Evolutionary conservation across 2,888 invertebrate species (phyloP), one percentile per base, ranked within the genome.

Genomic region (Acrobasis consociella): DNA sequence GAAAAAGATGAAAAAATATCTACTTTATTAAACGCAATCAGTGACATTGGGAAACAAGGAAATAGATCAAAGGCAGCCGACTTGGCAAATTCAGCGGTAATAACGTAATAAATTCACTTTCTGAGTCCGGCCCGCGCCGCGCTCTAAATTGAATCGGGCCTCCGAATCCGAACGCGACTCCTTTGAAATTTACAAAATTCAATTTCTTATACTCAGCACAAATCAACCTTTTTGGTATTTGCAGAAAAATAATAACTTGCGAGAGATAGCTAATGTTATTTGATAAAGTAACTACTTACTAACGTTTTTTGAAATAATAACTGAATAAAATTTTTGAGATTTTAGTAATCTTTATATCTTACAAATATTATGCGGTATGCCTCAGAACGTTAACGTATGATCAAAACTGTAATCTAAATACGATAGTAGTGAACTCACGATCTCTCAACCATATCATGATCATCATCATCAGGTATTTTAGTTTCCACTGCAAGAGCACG

Each of bases 131-230:
- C 51, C 60, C 49, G 63, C 62, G 67, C 69, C 76, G 75, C 81
- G 82, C 78, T 74, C 78, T 72, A 89, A 91, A 91, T 91, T 83
- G 86, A 86, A 88, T 90, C 80, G 74, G 74, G 74, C 80, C 83
- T 76, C 72, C 67, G 76, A 81, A 77, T n/a, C n/a, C n/a, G 77
- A 77, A 70, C 71, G 62, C 69, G 71, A 74, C 77, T 80, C 82
- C 83, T 86, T 86, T 79, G 77, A 83, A 84, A 76, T 74, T 80
- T 76, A 75, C 71, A 75, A 83, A 86, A 85, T 83, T 85, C 81
- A 82, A 86, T 86, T 85, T 83, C 75, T 80, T 76, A 74, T 73
- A 71, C 73, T 80, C 78, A 74, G 78, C 77, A 76, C 72, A 77
- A 80, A 80, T 82, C 79, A 78, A 73, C 70, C 68, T 71, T 70